phyloP scores from a whole-genome alignment of 2,797 vertebrate genomes.

The Acanthiza pusilla region DNA sequence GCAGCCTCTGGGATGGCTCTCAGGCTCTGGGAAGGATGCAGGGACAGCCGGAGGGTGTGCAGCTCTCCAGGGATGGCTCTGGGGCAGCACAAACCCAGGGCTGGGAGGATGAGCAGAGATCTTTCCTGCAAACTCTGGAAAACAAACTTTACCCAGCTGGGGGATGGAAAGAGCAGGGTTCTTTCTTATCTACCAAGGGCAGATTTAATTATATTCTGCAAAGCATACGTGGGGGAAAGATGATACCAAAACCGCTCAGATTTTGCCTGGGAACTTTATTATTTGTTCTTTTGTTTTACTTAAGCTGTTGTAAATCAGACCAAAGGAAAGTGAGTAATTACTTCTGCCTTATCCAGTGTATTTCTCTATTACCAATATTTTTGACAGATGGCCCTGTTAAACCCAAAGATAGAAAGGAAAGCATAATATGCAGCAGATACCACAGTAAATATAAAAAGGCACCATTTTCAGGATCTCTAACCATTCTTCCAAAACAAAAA shows the following conservation, averaged over 20 bases:
- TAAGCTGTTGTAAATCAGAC: not conserved
- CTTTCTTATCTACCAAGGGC: not conserved
- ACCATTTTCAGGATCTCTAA: not conserved
- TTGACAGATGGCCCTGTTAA: constrained; percentile 37
- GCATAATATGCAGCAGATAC: not conserved
- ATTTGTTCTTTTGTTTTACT: constrained; percentile 12
- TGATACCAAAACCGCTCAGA: not conserved
- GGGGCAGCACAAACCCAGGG: not conserved
- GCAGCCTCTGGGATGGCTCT: not conserved
- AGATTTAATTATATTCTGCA: not conserved
- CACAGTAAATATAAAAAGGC: not conserved
- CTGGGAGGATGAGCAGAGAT: not conserved
- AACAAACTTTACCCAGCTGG: not conserved
- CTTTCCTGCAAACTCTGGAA: not conserved
- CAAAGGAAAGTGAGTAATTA: constrained; percentile 23
- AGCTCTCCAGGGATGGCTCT: not conserved
- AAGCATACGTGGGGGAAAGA: not conserved
- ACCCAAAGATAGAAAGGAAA: not conserved
- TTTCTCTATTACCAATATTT: constrained; percentile 21
- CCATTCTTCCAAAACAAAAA: not conserved
- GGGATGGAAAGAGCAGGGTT: not conserved
- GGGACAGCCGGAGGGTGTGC: too few species aligned
- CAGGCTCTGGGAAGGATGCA: not conserved
- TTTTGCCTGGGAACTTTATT: constrained; percentile 5
- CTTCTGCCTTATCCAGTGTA: constrained; percentile 1